Conservation (phyloP, 2,888 invertebrate species). For the Leptarthrus brevirostris region DNA sequence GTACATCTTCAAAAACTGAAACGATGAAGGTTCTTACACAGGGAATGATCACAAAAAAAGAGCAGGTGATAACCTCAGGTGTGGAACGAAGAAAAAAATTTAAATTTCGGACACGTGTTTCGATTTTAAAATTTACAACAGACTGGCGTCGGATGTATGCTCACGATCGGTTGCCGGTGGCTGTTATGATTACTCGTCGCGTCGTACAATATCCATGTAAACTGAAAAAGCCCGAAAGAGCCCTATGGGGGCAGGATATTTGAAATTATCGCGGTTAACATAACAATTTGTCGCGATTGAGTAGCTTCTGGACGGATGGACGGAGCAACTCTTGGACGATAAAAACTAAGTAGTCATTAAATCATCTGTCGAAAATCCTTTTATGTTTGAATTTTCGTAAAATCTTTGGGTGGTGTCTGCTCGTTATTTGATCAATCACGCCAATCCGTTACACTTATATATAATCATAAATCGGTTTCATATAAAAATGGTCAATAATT, state of each 20-base stretch:
- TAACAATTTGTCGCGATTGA: slow-evolving; percentile 1
- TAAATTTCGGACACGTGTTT: slow-evolving; percentile 28
- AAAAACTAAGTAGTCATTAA: not conserved
- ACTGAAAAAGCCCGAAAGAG: no score
- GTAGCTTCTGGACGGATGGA: not conserved
- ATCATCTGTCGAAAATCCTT: not conserved
- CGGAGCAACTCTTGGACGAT: not conserved
- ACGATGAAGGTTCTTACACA: not conserved
- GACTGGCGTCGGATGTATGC: slow-evolving; percentile 3
- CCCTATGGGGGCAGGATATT: not conserved
- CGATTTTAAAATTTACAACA: slow-evolving; percentile 16
- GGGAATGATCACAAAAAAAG: not conserved
- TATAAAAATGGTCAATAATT: not conserved
- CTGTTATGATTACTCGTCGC: not conserved
- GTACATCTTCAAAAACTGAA: no score
- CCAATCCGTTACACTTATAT: not conserved
- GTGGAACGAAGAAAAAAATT: not conserved
- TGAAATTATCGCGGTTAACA: not conserved
- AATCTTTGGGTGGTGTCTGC: no score
- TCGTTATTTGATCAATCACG: not conserved
- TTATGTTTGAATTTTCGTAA: no score
- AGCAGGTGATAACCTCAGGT: slow-evolving; percentile 18
- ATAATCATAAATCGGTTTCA: not conserved
- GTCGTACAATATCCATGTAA: no score
- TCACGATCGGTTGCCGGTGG: slow-evolving; percentile 1